phyloP scores from a whole-genome alignment of 2,113 vertebrate species.

The Ciconia maguari region DNA sequence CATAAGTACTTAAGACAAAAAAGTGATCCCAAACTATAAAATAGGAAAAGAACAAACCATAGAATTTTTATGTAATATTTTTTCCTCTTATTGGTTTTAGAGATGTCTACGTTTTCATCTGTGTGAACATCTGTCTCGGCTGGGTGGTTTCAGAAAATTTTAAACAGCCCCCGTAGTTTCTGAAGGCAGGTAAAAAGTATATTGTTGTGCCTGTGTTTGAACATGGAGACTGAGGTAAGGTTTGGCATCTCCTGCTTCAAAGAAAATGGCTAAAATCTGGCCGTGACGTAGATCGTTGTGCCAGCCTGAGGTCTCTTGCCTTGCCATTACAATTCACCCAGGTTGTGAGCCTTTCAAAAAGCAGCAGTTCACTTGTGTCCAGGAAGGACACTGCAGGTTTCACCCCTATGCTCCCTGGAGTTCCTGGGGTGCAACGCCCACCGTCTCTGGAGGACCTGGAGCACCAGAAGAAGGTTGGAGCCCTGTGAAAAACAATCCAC shows the following conservation, averaged over 20 bases:
- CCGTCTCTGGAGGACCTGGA: not conserved
- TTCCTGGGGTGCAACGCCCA: accelerated
- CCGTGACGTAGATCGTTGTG: not conserved
- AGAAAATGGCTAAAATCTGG: not conserved
- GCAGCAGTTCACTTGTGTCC: not conserved
- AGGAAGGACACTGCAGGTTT: not conserved
- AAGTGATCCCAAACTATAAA: not conserved
- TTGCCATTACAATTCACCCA: accelerated
- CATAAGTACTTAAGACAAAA: not conserved
- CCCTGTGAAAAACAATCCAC: not conserved
- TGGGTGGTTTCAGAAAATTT: not conserved
- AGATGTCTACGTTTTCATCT: not conserved
- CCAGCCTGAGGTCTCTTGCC: not conserved
- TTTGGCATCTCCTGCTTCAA: not conserved
- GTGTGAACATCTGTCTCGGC: not conserved
- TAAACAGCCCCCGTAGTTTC: not conserved
- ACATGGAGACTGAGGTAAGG: not conserved
- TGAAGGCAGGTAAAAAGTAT: not conserved
- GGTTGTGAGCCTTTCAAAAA: not conserved
- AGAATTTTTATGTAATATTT: not conserved
- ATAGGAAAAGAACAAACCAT: not conserved
- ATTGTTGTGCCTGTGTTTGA: not conserved
- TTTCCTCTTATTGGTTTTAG: not conserved
- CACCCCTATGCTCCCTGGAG: accelerated
- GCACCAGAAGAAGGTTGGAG: not conserved